Evolutionary conservation across 2,113 vertebrate species (phyloP).

Genomic region (Oceanodroma tethys): DNA sequence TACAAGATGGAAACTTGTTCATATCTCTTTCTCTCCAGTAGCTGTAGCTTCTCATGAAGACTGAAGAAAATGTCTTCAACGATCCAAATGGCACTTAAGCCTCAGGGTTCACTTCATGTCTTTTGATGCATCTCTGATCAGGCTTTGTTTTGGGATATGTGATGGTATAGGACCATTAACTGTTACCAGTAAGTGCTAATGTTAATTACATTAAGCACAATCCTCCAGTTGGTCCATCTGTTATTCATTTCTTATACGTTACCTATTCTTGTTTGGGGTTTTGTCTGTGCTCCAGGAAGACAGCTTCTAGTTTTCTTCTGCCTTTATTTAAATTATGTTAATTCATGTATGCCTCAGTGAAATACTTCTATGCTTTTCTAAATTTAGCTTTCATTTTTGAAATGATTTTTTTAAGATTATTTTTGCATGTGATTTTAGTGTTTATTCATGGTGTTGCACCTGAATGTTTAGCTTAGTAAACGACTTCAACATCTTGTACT

Average conservation of each 20-base stretch:
- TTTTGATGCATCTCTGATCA: not conserved
- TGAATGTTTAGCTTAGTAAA: not conserved
- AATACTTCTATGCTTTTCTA: not conserved
- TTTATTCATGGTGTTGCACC: not conserved
- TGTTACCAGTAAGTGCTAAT: slow-evolving; percentile 19
- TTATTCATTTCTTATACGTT: not conserved
- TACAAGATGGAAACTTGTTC: not conserved
- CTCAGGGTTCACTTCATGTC: not conserved
- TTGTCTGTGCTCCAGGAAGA: not conserved
- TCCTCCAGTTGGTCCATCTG: slow-evolving; percentile 46
- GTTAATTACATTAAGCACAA: slow-evolving; percentile 50
- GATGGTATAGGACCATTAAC: slow-evolving; percentile 27
- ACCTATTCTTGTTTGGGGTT: not conserved
- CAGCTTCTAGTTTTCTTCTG: not conserved
- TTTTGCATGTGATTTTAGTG: not conserved
- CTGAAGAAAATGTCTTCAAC: not conserved
- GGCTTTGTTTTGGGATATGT: slow-evolving; percentile 29
- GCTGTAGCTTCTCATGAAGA: not conserved
- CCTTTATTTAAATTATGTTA: not conserved
- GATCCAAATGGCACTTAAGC: not conserved
- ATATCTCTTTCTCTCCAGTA: not conserved
- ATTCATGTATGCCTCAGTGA: not conserved
- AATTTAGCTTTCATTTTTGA: not conserved
- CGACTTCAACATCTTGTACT: not conserved
- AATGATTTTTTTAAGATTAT: not conserved